Evolutionary conservation across 2,888 invertebrate genomes (phyloP).

Genomic region (Lepidocyrtoides sp.): DNA sequence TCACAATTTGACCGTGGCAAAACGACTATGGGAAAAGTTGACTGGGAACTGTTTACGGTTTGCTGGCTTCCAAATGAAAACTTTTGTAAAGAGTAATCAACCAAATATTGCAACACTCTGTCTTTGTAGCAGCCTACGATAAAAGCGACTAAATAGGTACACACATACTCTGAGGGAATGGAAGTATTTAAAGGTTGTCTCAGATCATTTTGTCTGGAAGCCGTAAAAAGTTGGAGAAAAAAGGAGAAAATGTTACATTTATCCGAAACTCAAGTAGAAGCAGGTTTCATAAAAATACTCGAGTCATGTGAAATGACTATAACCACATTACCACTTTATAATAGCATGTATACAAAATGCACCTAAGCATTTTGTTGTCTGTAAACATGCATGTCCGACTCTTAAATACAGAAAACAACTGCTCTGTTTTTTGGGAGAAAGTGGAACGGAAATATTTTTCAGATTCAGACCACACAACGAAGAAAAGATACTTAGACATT

Average conservation of each 20-base stretch:
- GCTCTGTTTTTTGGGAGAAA: constrained; percentile 24
- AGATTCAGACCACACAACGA: constrained; percentile 37
- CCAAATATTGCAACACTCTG: background rate
- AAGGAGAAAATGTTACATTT: background rate
- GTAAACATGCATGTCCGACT: too few species aligned
- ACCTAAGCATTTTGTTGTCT: background rate
- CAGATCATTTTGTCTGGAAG: background rate
- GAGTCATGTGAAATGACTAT: too few species aligned
- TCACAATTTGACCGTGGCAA: background rate
- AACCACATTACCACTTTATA: background rate
- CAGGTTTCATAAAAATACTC: too few species aligned
- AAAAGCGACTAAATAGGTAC: background rate
- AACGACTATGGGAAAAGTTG: constrained; percentile 5
- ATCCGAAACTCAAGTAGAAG: background rate
- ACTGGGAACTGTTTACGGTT: constrained; percentile 6
- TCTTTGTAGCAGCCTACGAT: too few species aligned
- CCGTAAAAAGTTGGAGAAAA: background rate
- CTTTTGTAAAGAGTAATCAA: constrained; percentile 25
- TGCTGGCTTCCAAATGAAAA: constrained; percentile 39
- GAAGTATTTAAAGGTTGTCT: constrained; percentile 20
- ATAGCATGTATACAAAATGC: background rate
- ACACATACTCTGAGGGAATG: background rate
- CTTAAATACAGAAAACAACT: background rate
- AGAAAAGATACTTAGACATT: constrained; percentile 4
- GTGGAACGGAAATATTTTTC: constrained; percentile 59